Base-by-base conservation (phyloP, 2,888 invertebrate genomes). In the Aplocera efformata region DNA sequence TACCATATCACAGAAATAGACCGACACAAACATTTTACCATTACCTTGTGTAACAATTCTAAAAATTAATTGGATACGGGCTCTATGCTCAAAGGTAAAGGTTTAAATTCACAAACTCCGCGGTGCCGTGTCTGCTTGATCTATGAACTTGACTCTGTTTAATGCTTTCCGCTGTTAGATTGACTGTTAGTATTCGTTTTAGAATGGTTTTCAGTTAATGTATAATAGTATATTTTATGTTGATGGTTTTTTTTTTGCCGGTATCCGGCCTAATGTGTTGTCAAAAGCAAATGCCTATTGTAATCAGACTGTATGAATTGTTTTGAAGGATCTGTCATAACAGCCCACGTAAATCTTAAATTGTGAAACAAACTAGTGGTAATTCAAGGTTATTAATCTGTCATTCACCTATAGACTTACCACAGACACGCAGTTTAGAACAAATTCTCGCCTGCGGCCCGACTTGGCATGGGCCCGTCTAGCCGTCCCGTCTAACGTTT, bases 121-220 rank as follows among this genome's bases (percentile, higher is more conserved):
- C 42, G 31, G 37, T 37, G 40, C 11, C 13, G 10, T 27, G 8
- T 23, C 20, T 25, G 36, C 28, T 40, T 42, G 45, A 34, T 47
- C 37, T 35, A 40, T 48, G 37, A 40, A 49, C 47, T 52, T 49
- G 49, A 44, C 43, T 47, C 48, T 37, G 37, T 31, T 31, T 32
- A 34, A 40, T 39, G 42, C 34, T 43, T 45, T 36, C 11, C 5
- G 21, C 32, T 40, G 39, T 26, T 27, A 25, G 29, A 45, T 36
- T 10, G 2, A 24, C 32, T 40, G 39, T 26, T 27, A 25, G 29
- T 31, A 31, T 7, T 23, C 20, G 39, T 41, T 35, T 32, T 27
- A 31, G 20, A 23, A 29, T 10, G 24, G 32, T 29, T n/a, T 32
- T 32, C 25, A 13, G 29, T 10, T 30, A 9, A 36, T 36, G 32